phyloP scores from a whole-genome alignment of 1,140 invertebrate species.

The Drosophila saltans region DNA sequence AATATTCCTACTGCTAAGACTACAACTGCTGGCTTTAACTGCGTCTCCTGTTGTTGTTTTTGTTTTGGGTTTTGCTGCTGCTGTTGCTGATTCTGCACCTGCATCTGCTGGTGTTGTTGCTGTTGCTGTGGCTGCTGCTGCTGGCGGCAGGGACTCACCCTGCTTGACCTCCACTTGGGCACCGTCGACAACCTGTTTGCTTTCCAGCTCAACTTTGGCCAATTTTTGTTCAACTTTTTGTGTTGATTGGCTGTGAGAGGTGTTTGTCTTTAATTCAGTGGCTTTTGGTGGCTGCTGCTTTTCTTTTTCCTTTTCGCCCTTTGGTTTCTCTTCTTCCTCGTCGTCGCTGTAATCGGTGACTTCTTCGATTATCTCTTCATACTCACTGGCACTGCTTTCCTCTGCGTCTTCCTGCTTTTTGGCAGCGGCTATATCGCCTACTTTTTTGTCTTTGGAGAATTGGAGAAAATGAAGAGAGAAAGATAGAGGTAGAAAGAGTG shows the following conservation, averaged over 20 bases:
- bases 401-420: constrained; percentile 51
- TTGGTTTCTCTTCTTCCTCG: constrained; percentile 54
- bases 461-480: constrained; percentile 21
- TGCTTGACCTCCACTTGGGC: constrained; percentile 45
- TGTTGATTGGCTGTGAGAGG: constrained; percentile 85
- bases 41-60: constrained; percentile 30
- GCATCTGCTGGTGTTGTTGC: constrained; percentile 27
- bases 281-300: constrained; percentile 20
- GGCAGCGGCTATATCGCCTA: constrained; percentile 49
- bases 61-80: constrained; percentile 32
- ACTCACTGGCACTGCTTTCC: constrained; percentile 80
- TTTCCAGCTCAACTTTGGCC: constrained; percentile 68
- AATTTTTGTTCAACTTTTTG: constrained; percentile 84
- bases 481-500: constrained; percentile 14
- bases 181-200: constrained; percentile 28
- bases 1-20: constrained; percentile 54
- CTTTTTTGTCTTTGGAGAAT: constrained; percentile 63
- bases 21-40: constrained; percentile 11
- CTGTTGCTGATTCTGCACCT: constrained; percentile 34
- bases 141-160: constrained; percentile 68
- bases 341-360: constrained; percentile 75
- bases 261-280: constrained; percentile 83
- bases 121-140: constrained; percentile 28
- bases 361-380: constrained; percentile 82
- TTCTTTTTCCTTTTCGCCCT: constrained; percentile 24